Base-by-base conservation (phyloP, 1,140 invertebrate species). In the Bombus huntii region DNA sequence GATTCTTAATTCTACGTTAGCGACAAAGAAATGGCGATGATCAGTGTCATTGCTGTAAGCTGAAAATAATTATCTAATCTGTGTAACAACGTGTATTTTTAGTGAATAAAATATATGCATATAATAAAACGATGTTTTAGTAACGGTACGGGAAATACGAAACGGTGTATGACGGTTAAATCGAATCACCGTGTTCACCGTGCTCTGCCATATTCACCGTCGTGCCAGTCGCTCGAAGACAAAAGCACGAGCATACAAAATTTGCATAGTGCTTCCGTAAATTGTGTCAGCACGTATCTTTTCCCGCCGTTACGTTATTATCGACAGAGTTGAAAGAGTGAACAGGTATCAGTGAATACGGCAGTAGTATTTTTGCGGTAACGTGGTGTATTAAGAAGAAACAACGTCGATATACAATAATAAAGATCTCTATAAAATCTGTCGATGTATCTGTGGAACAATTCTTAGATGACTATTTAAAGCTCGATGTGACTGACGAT, bases 341-440 rank as follows among this genome's bases (percentile, higher is more conserved):
- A 91, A 87, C 82, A 89, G 91, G 89, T 93, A 62, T 90, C 91
- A 94, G 93, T 94, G 93, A 94, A 94, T 94, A 94, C 93, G 93
- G 93, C 93, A 93, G 89, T 85, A 86, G 89, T 90, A 89, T 90
- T 91, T 90, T 94, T 93, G 87, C 87, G 92, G 91, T 86, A 94
- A 87, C 91, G 89, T 90, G 89, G 83, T 94, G 88, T 94, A 94
- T 94, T 94, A 91, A 87, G 87, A 83, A 88, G 75, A 83, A 90
- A 86, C 86, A 92, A 91, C 79, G 88, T 91, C 76, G 83, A 74
- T 90, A 80, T 93, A 94, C 92, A 94, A 90, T 93, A 81, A 84
- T 84, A 68, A 53, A 75, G n/a, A 28, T 78, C 75, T 78, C 59
- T 34, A 42, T 78, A 78, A 78, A 78, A 78, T 34, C 80, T 87